Evolutionary conservation across 1,140 invertebrate genomes (phyloP).

Genomic region (Glossosoma conforme): DNA sequence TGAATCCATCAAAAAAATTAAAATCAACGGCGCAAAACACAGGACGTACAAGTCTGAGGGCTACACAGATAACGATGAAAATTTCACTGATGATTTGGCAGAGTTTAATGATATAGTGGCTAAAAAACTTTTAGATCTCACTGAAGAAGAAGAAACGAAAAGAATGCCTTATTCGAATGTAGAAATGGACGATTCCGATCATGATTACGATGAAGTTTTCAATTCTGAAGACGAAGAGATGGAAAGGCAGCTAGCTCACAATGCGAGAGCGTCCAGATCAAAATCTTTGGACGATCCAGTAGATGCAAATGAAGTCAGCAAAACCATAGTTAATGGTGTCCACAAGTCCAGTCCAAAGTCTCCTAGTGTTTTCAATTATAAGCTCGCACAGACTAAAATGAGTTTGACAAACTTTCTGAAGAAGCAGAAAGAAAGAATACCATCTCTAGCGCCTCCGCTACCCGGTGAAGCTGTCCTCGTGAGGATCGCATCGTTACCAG

Average conservation of each 20-base stretch:
- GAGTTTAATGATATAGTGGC: conserved; percentile 25
- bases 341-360: conserved; percentile 5
- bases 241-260: background rate
- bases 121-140: conserved; percentile 22
- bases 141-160: conserved; percentile 8
- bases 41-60: background rate
- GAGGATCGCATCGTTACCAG: conserved; percentile 20
- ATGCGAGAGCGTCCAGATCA: conserved; percentile 3
- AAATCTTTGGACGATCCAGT: conserved; percentile 13
- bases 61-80: background rate
- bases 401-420: conserved; percentile 22
- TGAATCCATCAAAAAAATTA: no score
- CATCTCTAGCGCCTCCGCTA: conserved; percentile 7
- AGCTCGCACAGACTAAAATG: conserved; percentile 14
- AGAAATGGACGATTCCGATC: conserved; percentile 27
- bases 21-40: conserved; percentile 2
- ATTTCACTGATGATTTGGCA: conserved; percentile 17
- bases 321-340: background rate
- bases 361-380: conserved; percentile 17
- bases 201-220: conserved; percentile 30
- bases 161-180: conserved; percentile 20
- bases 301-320: background rate
- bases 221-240: conserved; percentile 23
- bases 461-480: conserved; percentile 23
- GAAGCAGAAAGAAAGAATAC: conserved; percentile 20